Evolutionary conservation across 2,888 invertebrate genomes (phyloP).

Genomic region (Chrysolina haemoptera): DNA sequence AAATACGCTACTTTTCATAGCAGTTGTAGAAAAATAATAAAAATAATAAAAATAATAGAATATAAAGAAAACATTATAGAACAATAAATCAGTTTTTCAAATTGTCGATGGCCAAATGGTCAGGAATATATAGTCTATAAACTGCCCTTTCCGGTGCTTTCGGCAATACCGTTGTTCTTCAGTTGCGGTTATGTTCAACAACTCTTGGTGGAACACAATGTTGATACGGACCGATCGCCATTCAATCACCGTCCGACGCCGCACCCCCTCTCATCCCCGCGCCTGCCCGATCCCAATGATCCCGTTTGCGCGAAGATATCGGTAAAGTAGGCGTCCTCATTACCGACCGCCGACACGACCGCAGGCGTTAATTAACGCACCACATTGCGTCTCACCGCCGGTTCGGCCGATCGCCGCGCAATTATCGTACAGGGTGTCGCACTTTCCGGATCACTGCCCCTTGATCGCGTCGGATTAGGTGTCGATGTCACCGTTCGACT

Average conservation of each 20-base stretch:
- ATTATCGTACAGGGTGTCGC: constrained; percentile 17
- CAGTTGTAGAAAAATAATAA: no score
- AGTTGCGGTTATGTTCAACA: no score
- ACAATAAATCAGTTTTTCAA: no score
- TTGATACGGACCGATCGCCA: background rate
- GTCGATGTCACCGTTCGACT: background rate
- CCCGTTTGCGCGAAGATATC: constrained; percentile 51
- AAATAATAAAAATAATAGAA: no score
- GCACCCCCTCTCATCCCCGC: background rate
- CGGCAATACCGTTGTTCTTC: no score
- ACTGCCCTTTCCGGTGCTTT: no score
- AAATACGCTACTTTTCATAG: no score
- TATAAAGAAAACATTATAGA: no score
- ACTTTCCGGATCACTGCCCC: background rate
- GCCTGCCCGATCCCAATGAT: constrained; percentile 45
- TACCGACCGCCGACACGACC: constrained; percentile 55
- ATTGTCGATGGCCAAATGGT: no score
- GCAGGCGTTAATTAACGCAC: constrained; percentile 56
- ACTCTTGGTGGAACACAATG: no score
- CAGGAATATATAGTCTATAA: no score
- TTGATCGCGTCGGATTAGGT: background rate
- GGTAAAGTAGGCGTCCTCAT: constrained; percentile 56
- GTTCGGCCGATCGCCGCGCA: constrained; percentile 31
- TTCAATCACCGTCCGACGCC: background rate
- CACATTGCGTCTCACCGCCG: constrained; percentile 41